Evolutionary conservation across 1,140 invertebrate genomes (phyloP), one percentile per base, ranked within the genome.

Genomic region (Protaetia brevitarsis): DNA sequence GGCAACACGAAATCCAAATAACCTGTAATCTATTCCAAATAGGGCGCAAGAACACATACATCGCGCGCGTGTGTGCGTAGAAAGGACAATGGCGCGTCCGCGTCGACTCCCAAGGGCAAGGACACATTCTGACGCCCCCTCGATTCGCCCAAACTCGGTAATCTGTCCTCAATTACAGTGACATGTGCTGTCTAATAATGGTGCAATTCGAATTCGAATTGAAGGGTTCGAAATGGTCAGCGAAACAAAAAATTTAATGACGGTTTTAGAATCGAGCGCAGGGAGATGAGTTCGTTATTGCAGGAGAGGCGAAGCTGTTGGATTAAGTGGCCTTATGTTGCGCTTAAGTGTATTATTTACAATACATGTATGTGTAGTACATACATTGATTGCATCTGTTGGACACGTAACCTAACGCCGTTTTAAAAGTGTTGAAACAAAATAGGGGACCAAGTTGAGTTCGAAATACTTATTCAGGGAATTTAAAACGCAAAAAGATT

Each of bases 121-220:
- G 41, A 16, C 41, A 23, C 16, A 51, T 51, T 51, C 16, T 13
- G 41, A 51, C 41, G 41, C 41, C 41, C 41, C 19, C 41, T 51
- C 13, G 26, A 51, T 51, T 19, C 41, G 19, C 26, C 5, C 41
- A 23, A 7, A 51, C 41, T 23, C 41, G 19, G 41, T 51, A 51
- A 51, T 51, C 41, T 51, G 41, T 51, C 41, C 41, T 51, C 41
- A 51, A 51, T 51, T 51, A 51, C 21, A 23, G 41, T 51, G 41
- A 51, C 41, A 51, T 51, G 41, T 51, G 41, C 41, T 26, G 41
- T 51, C 41, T 51, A 51, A 51, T 51, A 51, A 51, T 51, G 41
- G 41, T 19, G 41, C 41, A 51, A 51, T 51, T 51, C 26, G 41
- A 51, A 51, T 51, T 51, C 26, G 41, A 51, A 51, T 51, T 23